These are phyloP conservation scores for Spisula solida DNA, from an alignment of 2,888 invertebrate species.

Conservation along the genomic window DNA sequence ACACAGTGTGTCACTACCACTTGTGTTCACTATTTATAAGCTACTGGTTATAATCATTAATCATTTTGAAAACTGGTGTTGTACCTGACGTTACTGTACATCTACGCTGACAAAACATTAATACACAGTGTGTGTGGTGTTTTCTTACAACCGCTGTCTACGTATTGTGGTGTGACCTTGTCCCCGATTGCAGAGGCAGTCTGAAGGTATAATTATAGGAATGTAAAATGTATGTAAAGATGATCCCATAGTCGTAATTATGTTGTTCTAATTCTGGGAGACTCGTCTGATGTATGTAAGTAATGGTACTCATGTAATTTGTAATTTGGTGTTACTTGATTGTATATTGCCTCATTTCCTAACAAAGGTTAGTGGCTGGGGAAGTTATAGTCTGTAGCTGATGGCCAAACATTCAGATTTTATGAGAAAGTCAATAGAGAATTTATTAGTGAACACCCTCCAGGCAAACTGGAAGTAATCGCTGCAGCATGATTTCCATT, in stretches of 20 bases:
- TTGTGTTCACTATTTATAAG: constrained; percentile 2
- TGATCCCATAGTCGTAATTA: too few species aligned
- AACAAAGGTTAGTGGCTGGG: background rate
- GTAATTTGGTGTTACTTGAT: background rate
- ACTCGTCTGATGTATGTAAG: background rate
- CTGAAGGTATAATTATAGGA: too few species aligned
- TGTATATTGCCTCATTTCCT: background rate
- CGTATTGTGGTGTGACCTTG: background rate
- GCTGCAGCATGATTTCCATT: constrained; percentile 15
- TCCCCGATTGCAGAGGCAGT: background rate
- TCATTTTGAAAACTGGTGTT: background rate
- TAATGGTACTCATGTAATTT: background rate
- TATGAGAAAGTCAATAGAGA: constrained; percentile 11
- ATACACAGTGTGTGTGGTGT: too few species aligned
- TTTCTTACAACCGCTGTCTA: background rate
- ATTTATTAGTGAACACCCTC: background rate
- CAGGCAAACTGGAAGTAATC: background rate
- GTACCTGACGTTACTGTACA: background rate
- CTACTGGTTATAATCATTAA: background rate
- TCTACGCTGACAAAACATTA: background rate
- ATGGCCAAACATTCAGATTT: background rate
- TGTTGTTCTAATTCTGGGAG: background rate
- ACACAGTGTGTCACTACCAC: background rate
- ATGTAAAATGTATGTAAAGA: too few species aligned
- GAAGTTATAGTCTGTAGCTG: background rate